phyloP scores from a whole-genome alignment of 2,888 invertebrate species.

The Malthinus seriepunctatus region DNA sequence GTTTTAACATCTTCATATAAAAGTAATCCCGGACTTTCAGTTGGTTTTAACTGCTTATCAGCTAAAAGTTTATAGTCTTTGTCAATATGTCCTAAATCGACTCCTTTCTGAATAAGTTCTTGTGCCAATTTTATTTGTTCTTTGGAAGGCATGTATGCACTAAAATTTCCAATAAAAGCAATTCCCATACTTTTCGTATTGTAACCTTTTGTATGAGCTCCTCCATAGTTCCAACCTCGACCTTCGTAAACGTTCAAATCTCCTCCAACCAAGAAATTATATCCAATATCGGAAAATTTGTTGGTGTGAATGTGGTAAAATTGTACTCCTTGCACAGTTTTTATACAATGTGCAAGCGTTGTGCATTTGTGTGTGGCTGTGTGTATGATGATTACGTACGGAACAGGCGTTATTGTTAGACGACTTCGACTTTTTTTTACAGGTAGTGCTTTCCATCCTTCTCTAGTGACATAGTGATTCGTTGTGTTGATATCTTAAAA shows the following conservation, averaged over 20 bases:
- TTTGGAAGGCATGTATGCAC: conserved; percentile 56
- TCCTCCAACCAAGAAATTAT: conserved; percentile 79
- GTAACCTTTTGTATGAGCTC: conserved; percentile 71
- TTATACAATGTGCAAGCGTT: not conserved
- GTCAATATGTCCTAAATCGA: conserved; percentile 63
- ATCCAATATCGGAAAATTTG: conserved; percentile 70
- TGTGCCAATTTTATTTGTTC: conserved; percentile 64
- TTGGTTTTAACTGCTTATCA: conserved; percentile 67
- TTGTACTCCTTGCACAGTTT: conserved; percentile 60
- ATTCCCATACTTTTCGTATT: conserved; percentile 72
- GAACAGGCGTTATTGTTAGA: not conserved
- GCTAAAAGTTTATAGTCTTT: conserved; percentile 70
- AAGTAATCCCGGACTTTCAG: conserved; percentile 70
- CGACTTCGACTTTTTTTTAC: not conserved
- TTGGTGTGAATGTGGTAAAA: conserved; percentile 69
- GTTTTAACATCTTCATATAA: conserved; percentile 66
- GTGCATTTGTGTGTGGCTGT: not conserved
- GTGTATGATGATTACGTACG: not conserved
- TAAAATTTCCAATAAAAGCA: conserved; percentile 74
- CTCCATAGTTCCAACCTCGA: conserved; percentile 74
- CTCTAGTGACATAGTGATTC: not conserved
- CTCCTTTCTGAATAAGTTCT: conserved; percentile 65
- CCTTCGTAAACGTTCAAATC: conserved; percentile 76
- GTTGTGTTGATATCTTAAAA: no score
- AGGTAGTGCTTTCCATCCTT: not conserved